Evolutionary conservation across 1,140 invertebrate genomes (phyloP), one percentile per base, ranked within the genome.

Genomic region (Aricia agestis): DNA sequence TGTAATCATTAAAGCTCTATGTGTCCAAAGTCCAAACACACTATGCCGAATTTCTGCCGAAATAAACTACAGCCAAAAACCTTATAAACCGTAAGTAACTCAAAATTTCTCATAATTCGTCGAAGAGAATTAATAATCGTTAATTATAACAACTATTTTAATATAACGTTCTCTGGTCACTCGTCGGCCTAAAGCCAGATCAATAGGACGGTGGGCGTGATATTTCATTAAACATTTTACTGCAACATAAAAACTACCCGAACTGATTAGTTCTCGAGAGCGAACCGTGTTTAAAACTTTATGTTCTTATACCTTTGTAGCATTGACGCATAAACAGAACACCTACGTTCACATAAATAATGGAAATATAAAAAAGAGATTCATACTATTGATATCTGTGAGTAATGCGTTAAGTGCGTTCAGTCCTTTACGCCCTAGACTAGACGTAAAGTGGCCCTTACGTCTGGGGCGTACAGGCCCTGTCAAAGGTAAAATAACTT

Each of bases 211-310:
- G 84, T 90, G 84, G 86, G 88, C 83, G 86, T 79, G 81, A 78
- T 85, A 76, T 81, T 87, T 86, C 85, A 88, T 90, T 90, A 87
- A 87, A 63, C 19, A 63, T 63, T 63, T 78, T 83, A 87, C 82
- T 83, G 86, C 82, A 90, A 85, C 82, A 83, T 83, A 80, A 87
- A 87, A 85, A 77, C 78, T 83, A 80, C 80, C 82, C 76, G 75
- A 84, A 78, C 80, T 86, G 80, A 87, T 88, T 84, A 88, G 83
- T 82, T 82, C 77, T 76, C 80, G 74, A 75, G 70, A 18, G 32
- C 70, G 61, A 69, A 61, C 15, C 58, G 32, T 63, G 41, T 31
- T 61, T 63, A 17, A 63, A 69, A 19, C 18, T 42, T 59, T 65
- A 69, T 36, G 59, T 67, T 42, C 42, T 65, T 15, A 74, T n/a